These are phyloP conservation scores for Drosophila triauraria DNA, from an alignment of 1,140 invertebrate species.

Conservation along the genomic window DNA sequence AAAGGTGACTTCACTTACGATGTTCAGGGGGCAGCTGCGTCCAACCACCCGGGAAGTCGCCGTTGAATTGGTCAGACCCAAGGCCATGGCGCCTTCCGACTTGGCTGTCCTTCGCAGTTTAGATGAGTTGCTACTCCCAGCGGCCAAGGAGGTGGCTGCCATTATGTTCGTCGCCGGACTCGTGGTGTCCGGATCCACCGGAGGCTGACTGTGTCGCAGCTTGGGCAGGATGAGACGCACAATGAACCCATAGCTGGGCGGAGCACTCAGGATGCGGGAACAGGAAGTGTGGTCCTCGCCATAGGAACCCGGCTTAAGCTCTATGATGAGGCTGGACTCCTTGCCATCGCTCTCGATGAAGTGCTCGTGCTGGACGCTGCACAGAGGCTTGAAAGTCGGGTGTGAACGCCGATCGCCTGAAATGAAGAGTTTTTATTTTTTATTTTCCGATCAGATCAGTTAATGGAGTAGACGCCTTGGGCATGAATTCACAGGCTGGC, in stretches of 20 bases:
- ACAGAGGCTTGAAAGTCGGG: slow-evolving; percentile 77
- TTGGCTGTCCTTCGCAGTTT: slow-evolving; percentile 24
- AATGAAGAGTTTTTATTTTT: slow-evolving; percentile 11
- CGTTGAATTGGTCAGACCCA: slow-evolving; percentile 41
- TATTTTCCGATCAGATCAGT: slow-evolving; percentile 1
- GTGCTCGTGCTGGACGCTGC: slow-evolving; percentile 76
- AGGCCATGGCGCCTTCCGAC: slow-evolving; percentile 22
- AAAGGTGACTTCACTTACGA: slow-evolving; percentile 67
- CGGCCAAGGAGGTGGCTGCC: slow-evolving; percentile 23
- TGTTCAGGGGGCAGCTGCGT: slow-evolving; percentile 78
- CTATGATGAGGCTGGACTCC: slow-evolving; percentile 83
- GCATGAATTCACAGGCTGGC: slow-evolving; percentile 46
- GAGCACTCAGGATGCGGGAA: slow-evolving; percentile 75
- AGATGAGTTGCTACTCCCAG: slow-evolving; percentile 27
- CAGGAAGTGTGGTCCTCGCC: slow-evolving; percentile 62
- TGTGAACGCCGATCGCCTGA: slow-evolving; percentile 72
- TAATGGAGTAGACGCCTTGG: slow-evolving; percentile 40
- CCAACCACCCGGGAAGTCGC: slow-evolving; percentile 32
- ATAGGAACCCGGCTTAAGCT: slow-evolving; percentile 71
- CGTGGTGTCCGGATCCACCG: slow-evolving; percentile 14
- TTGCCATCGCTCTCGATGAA: slow-evolving; percentile 83
- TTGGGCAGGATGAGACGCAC: slow-evolving; percentile 82
- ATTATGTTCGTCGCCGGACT: slow-evolving; percentile 49
- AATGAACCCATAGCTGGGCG: slow-evolving; percentile 78
- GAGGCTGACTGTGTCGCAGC: slow-evolving; percentile 54